Conservation (phyloP, 2,888 invertebrate genomes). For the Agrochola macilenta region DNA sequence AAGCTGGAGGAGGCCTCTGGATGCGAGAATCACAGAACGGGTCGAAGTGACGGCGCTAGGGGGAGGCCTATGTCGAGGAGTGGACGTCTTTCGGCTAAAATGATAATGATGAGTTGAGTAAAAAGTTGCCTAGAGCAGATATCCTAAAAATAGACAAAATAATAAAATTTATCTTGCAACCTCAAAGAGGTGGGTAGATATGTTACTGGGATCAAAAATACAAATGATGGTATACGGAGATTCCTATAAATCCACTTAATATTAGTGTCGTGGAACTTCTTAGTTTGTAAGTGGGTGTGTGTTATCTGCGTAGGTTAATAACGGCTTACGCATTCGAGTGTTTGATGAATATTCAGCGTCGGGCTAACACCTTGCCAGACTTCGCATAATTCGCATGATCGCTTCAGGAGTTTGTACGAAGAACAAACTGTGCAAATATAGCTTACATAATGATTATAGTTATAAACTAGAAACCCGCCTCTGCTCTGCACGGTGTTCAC, state of each 20-base stretch:
- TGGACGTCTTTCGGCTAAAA: no score
- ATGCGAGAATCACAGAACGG: no score
- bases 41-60: no score
- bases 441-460: background rate
- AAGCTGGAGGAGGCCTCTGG: no score
- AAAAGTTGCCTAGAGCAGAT: background rate
- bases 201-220: constrained; percentile 3
- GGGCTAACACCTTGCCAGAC: constrained; percentile 58
- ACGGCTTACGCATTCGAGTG: constrained; percentile 57
- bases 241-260: constrained; percentile 8
- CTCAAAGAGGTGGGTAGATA: no score
- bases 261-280: constrained; percentile 34
- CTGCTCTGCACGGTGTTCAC: no score
- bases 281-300: constrained; percentile 40
- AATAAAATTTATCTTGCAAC: background rate
- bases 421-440: constrained; percentile 6
- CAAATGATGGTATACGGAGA: constrained; percentile 11
- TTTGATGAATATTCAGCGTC: constrained; percentile 69
- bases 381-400: constrained; percentile 35
- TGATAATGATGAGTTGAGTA: no score
- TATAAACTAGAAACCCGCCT: background rate
- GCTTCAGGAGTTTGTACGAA: constrained; percentile 26
- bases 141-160: background rate
- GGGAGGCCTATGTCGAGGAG: no score
- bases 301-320: constrained; percentile 52